A percentile compares a stretch with the other conserved stretches of the same genome.
Evolutionary conservation across 1,140 invertebrate species (phyloP).

Genomic region (Cryptotermes secundus): DNA sequence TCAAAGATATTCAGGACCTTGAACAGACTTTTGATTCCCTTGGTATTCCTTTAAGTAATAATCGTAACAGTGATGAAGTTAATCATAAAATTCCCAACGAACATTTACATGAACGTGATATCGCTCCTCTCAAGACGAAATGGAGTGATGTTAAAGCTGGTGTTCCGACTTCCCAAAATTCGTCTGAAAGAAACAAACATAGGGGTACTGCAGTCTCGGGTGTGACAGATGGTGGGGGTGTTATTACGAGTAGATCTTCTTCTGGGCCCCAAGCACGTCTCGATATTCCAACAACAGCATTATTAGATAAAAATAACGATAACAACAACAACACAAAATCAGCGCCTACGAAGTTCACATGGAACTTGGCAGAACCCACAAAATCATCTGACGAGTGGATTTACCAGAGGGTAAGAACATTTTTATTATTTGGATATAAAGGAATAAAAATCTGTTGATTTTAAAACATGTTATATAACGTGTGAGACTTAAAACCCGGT

Average conservation of each 20-base stretch:
- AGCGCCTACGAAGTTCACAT: background rate
- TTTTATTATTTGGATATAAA: too few species aligned
- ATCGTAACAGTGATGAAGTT: background rate
- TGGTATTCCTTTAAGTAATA: background rate
- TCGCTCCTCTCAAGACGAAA: background rate
- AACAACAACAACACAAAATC: background rate
- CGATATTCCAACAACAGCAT: background rate
- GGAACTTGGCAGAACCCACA: background rate
- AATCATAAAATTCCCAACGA: background rate
- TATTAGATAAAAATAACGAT: background rate
- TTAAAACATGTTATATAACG: too few species aligned
- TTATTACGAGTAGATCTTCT: background rate
- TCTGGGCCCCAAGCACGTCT: background rate
- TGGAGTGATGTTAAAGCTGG: background rate
- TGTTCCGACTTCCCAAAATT: background rate
- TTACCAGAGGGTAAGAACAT: background rate
- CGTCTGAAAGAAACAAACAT: background rate
- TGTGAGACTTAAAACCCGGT: too few species aligned
- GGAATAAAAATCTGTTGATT: too few species aligned
- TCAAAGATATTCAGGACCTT: slow-evolving; percentile 23
- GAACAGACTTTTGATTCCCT: slow-evolving; percentile 23
- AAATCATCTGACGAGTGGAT: background rate
- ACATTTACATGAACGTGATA: background rate
- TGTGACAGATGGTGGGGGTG: background rate
- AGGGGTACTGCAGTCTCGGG: background rate